Evolutionary conservation across 2,113 vertebrate species (phyloP), one percentile per base, ranked within the genome.

Genomic region (Periophthalmodon schlosseri): DNA sequence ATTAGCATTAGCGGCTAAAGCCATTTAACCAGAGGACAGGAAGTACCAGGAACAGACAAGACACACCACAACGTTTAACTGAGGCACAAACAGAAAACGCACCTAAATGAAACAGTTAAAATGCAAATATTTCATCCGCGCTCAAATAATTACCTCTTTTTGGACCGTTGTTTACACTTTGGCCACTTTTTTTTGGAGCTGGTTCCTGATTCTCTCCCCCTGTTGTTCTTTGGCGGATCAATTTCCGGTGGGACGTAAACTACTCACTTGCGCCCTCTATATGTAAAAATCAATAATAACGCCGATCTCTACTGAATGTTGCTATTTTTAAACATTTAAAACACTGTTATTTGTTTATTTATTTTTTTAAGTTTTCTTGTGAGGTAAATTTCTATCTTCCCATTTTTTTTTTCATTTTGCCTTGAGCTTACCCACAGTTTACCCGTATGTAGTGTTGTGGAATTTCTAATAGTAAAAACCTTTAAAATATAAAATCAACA

Each of bases 171-270:
- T 52, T 85, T 74, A 49, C 50, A 86, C 81, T 84, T 84, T 5
- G 68, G 72, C 75, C 72, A 91, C 87, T 88, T 86, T 84, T 86
- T 84, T 76, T 80, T 78, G 88, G 88, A 92, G 86, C 89, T 90
- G 83, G 79, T 80, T 85, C 52, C 71, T 75, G 52, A 21, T 39
- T 72, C 52, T 2, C 12, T 0, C 44, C 67, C 58, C 14, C 47
- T 21, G 14, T 9, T 66, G 57, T 36, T 70, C 71, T n/a, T 82
- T 24, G 12, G 20, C 9, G n/a, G 14, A 7, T 15, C 34, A 65
- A 44, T 49, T 46, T 23, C 2, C 36, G 2, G 58, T 24, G 46
- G 68, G 5, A 20, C 14, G 1, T 36, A 33, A 5, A 34, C 33
- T n/a, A 58, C 1, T 24, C 28, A 36, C 14, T 66, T 70, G 74